Conservation (phyloP, 2,888 invertebrate genomes). For the Plebejus argus region DNA sequence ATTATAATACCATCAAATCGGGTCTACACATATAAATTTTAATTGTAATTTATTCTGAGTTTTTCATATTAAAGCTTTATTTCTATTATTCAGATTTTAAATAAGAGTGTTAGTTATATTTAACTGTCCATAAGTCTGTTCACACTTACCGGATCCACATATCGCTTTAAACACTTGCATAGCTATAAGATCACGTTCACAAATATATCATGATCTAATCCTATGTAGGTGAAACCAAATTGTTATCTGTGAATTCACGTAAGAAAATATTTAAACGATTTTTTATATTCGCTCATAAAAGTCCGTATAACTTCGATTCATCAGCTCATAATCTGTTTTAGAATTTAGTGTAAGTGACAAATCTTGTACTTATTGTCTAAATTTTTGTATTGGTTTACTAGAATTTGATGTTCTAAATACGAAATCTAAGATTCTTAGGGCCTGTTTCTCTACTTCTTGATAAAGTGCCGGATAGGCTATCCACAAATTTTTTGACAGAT, state of each 20-base stretch:
- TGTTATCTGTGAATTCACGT: background rate
- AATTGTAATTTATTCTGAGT: background rate
- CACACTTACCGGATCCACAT: constrained; percentile 13
- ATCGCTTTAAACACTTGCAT: constrained; percentile 13
- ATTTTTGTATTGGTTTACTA: no score
- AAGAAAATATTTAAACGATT: background rate
- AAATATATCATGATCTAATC: constrained; percentile 29
- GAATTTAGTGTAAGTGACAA: no score
- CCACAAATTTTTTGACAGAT: no score
- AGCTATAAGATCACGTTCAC: constrained; percentile 20
- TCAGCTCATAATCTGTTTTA: no score
- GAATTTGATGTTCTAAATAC: no score
- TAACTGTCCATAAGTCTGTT: constrained; percentile 7
- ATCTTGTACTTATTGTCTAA: no score
- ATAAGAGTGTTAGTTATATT: background rate
- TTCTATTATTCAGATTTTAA: background rate
- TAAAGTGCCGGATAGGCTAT: no score
- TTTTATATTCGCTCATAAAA: background rate
- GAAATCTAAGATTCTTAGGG: no score
- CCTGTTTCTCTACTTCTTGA: no score
- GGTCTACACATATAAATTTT: no score
- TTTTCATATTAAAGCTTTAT: background rate
- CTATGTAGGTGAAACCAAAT: constrained; percentile 26
- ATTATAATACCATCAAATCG: no score
- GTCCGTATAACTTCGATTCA: background rate